Conservation (phyloP, 2,888 invertebrate species). For the Deilephila porcellus region DNA sequence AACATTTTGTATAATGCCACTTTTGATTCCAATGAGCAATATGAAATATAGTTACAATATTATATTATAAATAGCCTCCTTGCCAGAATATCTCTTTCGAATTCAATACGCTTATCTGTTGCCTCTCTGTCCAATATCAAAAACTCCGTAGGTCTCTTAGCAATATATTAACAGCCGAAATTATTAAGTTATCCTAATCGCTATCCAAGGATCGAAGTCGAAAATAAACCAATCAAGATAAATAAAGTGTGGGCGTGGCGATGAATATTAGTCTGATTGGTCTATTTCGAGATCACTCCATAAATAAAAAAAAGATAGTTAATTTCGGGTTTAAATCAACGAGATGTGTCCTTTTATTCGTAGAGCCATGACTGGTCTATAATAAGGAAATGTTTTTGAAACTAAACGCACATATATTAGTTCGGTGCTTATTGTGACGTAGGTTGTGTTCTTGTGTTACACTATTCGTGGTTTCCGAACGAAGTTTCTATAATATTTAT, state of each 20-base stretch:
- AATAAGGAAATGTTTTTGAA: conserved; percentile 38
- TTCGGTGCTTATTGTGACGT: conserved; percentile 62
- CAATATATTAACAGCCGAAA: neutral
- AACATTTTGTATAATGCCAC: too few relatives aligned
- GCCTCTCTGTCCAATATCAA: conserved; percentile 4
- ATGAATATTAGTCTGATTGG: too few relatives aligned
- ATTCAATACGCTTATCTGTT: conserved; percentile 16
- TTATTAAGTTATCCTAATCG: too few relatives aligned
- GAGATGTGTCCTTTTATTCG: conserved; percentile 35
- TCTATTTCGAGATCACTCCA: too few relatives aligned
- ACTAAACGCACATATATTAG: conserved; percentile 56
- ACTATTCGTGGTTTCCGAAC: conserved; percentile 47
- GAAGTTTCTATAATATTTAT: conserved; percentile 41
- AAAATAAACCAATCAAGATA: too few relatives aligned
- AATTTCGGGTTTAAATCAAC: neutral
- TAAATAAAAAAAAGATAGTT: neutral
- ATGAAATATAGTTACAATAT: neutral
- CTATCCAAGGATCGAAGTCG: too few relatives aligned
- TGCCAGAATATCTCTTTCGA: neutral
- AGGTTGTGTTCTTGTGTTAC: conserved; percentile 59
- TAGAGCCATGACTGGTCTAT: conserved; percentile 39
- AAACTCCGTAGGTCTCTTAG: neutral
- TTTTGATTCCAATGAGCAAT: too few relatives aligned
- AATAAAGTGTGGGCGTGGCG: too few relatives aligned
- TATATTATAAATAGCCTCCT: neutral